These are phyloP conservation scores for Hippasteria phrygiana DNA, from an alignment of 53 echinoderm and acorn worm genomes.

Conservation along the genomic window DNA sequence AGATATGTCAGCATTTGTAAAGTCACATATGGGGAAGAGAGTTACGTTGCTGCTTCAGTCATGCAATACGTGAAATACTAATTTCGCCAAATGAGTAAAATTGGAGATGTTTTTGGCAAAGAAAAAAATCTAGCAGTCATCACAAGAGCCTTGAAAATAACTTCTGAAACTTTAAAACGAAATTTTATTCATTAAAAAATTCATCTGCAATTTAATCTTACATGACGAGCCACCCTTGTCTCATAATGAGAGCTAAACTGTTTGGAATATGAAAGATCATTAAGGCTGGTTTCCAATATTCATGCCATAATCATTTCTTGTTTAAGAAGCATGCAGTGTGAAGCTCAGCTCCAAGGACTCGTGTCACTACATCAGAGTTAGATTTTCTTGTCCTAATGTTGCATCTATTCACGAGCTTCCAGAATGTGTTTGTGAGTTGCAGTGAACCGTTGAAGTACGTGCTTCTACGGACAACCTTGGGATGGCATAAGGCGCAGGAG, in stretches of 20 bases:
- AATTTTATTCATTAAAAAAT: too few species aligned
- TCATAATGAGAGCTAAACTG: too few species aligned
- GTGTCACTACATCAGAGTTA: not conserved
- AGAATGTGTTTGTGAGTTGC: not conserved
- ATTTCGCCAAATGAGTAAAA: too few species aligned
- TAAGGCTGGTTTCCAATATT: not conserved
- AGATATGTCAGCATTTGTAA: not conserved
- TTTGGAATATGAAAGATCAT: not conserved
- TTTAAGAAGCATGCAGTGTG: not conserved
- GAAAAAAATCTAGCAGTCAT: too few species aligned
- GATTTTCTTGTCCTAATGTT: not conserved
- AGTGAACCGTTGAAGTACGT: conserved; percentile 6
- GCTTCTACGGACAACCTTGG: not conserved
- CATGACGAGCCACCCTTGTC: too few species aligned
- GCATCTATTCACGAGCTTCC: not conserved
- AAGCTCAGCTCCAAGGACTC: not conserved
- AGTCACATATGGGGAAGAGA: not conserved
- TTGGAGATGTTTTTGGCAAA: too few species aligned
- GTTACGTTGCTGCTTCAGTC: too few species aligned
- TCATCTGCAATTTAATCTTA: too few species aligned
- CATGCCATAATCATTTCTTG: not conserved
- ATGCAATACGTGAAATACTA: too few species aligned
- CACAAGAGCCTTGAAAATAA: too few species aligned
- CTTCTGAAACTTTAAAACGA: too few species aligned
- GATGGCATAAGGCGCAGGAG: not conserved